These are phyloP conservation scores for Tachysurus vachellii DNA, from an alignment of 2,113 vertebrate species.

Conservation along the genomic window DNA sequence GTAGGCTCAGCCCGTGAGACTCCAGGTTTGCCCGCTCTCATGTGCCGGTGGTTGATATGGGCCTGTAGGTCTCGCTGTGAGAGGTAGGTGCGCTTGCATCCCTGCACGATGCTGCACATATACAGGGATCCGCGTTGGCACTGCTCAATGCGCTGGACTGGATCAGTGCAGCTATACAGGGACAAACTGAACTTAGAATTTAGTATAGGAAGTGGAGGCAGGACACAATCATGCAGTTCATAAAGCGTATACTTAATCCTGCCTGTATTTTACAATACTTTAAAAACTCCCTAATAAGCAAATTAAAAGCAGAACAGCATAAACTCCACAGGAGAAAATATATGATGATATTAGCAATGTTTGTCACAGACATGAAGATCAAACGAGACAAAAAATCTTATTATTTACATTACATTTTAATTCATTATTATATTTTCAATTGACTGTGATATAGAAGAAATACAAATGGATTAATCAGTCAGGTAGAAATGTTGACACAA, in stretches of 20 bases:
- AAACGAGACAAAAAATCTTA: neutral
- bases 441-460: neutral
- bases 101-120: conserved; percentile 97
- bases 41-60: conserved; percentile 97
- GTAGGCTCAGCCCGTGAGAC: conserved; percentile 81
- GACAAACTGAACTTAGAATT: conserved; percentile 67
- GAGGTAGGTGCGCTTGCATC: conserved; percentile 97
- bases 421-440: neutral
- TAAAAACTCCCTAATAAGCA: neutral
- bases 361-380: neutral
- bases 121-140: conserved; percentile 92
- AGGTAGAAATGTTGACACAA: neutral
- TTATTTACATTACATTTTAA: neutral
- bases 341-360: neutral
- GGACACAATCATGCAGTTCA: neutral
- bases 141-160: conserved; percentile 96
- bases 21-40: conserved; percentile 86
- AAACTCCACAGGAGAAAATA: neutral
- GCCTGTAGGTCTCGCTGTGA: conserved; percentile 97
- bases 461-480: neutral
- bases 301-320: too few relatives aligned
- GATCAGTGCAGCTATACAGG: conserved; percentile 87
- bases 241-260: neutral
- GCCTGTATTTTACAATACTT: neutral
- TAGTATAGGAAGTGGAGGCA: conserved; percentile 53